Evolutionary conservation across 2,113 vertebrate genomes (phyloP).

Genomic region (Leucoraja erinaceus): DNA sequence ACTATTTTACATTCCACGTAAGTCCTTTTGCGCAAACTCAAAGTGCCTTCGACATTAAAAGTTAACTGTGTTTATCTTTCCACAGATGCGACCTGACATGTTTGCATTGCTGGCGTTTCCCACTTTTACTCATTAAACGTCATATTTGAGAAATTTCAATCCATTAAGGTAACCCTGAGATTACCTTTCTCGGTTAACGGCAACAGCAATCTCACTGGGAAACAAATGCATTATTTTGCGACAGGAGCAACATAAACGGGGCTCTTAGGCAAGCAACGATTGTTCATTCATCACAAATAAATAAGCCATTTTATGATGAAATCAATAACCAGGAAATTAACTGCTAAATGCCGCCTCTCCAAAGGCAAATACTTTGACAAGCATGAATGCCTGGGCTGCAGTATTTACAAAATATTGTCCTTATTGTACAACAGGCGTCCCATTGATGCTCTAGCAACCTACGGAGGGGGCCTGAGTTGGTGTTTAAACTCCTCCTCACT

Average conservation of each 20-base stretch:
- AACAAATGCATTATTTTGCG: background rate
- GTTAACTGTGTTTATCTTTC: no score
- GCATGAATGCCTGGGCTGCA: background rate
- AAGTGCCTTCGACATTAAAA: no score
- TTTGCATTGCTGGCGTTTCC: no score
- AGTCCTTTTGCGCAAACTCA: no score
- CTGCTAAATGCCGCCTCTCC: background rate
- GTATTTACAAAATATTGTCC: background rate
- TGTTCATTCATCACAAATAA: background rate
- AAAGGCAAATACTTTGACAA: background rate
- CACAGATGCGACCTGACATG: no score
- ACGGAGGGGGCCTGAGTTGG: background rate
- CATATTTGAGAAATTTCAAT: background rate
- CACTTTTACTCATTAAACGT: background rate
- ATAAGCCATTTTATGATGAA: background rate
- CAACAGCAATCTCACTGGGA: background rate
- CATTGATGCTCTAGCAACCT: background rate
- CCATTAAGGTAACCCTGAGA: no score
- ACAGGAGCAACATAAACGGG: background rate
- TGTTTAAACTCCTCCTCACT: constrained; percentile 21
- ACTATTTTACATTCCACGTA: no score
- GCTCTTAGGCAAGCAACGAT: background rate
- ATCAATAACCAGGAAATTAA: background rate
- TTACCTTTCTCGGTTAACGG: background rate
- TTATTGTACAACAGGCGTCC: background rate